Conservation (phyloP, 2,797 vertebrate species). For the Etheostoma nigrum region DNA sequence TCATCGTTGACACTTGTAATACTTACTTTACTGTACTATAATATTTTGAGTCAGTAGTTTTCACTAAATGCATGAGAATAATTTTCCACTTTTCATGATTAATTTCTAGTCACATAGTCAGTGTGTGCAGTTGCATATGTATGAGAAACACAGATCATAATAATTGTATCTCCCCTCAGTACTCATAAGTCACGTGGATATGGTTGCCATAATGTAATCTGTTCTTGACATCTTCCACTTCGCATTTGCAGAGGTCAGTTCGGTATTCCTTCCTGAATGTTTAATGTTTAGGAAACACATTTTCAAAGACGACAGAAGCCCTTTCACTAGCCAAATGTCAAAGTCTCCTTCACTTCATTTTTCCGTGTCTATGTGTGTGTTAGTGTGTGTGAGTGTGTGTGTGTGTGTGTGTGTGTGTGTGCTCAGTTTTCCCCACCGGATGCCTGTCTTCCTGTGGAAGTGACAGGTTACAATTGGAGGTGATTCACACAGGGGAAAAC, state of each 20-base stretch:
- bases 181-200: slow-evolving; percentile 51
- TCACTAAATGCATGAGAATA: slow-evolving; percentile 11
- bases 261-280: slow-evolving; percentile 64
- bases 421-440: slow-evolving; percentile 60
- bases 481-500: slow-evolving; percentile 49
- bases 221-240: slow-evolving; percentile 64
- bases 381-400: slow-evolving; percentile 33
- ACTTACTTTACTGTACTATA: neutral
- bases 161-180: slow-evolving; percentile 39
- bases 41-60: neutral
- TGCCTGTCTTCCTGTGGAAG: slow-evolving; percentile 63
- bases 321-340: slow-evolving; percentile 70
- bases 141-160: slow-evolving; percentile 43
- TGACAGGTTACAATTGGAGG: slow-evolving; percentile 67
- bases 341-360: slow-evolving; percentile 64
- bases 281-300: slow-evolving; percentile 62
- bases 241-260: slow-evolving; percentile 65
- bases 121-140: slow-evolving; percentile 25
- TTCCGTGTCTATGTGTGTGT: slow-evolving; percentile 35
- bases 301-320: slow-evolving; percentile 58
- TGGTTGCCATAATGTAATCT: slow-evolving; percentile 54
- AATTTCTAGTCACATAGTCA: slow-evolving; percentile 19
- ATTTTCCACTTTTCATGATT: slow-evolving; percentile 18
- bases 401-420: slow-evolving; percentile 34
- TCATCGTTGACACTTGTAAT: slow-evolving; percentile 3